Evolutionary conservation across 2,888 invertebrate species (phyloP), one percentile per base, ranked within the genome.

Genomic region (Drosophila atripex): DNA sequence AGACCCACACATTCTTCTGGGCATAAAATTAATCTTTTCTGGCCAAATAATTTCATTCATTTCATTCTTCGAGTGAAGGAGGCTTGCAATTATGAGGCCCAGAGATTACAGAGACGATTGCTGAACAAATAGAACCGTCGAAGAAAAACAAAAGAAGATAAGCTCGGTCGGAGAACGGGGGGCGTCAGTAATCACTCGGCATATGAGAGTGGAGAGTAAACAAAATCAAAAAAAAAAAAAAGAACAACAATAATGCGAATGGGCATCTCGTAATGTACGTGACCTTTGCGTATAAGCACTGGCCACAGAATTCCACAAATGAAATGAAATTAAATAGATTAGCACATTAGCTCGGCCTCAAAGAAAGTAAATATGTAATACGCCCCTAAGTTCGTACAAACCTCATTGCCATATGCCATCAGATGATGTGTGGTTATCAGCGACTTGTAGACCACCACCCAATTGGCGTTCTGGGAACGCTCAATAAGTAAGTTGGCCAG

Each of bases 331-430:
- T 14, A 35, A 59, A 57, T 32, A 65, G 25, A 50, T 57, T 57
- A 53, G 35, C 39, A 53, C 16, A 58, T 52, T 47, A 23, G 14
- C 12, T 49, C 21, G 21, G 46, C n/a, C 25, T n/a, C n/a, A 57
- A 46, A 53, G 32, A 53, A 66, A 41, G 47, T 38, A 49, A 35
- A 30, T 49, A 23, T 16, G 43, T 5, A 28, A 32, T 35, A 71
- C 71, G 71, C 71, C 71, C 71, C 64, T 18, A 50, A 49, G 25
- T 9, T 7, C 8, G 14, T 43, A 41, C 93, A 93, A 91, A 99
- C 99, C 96, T 99, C 99, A 93, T 99, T 99, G 90, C 99, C 99
- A 93, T 99, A 99, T 91, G 99, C 99, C 95, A 99, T 97, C 92
- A 99, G 94, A 93, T 99, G 99, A 93, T 99, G 99, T 76, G 98